A percentile compares a stretch with the other conserved stretches of the same genome.
These are phyloP conservation scores for Zygothrica quintamaculata DNA, from an alignment of 2,888 invertebrate genomes.

Conservation along the genomic window DNA sequence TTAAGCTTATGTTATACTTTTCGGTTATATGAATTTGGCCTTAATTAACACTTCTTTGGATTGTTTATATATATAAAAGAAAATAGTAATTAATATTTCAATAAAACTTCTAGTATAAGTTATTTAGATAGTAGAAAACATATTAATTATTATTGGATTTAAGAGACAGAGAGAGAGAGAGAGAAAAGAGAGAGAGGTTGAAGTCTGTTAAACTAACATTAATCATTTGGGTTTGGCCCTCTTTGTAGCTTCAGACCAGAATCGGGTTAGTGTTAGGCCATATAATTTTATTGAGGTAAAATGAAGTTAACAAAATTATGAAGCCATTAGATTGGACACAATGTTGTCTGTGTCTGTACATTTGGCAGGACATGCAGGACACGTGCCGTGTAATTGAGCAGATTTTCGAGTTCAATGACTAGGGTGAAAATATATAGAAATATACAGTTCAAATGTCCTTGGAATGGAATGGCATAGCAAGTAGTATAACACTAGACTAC, in stretches of 20 bases:
- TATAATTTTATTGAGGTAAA: slow-evolving; percentile 45
- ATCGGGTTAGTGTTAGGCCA: slow-evolving; percentile 33
- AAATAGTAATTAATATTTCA: too few relatives aligned
- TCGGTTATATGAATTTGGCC: too few relatives aligned
- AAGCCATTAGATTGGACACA: slow-evolving; percentile 55
- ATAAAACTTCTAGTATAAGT: too few relatives aligned
- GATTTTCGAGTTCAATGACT: slow-evolving; percentile 34
- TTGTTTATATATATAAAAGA: too few relatives aligned
- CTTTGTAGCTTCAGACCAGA: too few relatives aligned
- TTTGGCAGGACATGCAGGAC: slow-evolving; percentile 43
- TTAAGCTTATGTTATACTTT: too few relatives aligned
- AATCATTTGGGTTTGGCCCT: slow-evolving; percentile 24
- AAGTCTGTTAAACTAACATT: slow-evolving; percentile 2
- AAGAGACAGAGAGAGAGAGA: too few relatives aligned
- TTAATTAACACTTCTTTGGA: too few relatives aligned
- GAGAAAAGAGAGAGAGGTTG: too few relatives aligned
- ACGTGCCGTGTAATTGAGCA: slow-evolving; percentile 55
- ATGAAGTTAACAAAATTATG: slow-evolving; percentile 56
- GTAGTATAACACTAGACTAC: slow-evolving; percentile 15
- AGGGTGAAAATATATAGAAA: slow-evolving; percentile 2
- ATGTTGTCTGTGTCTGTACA: slow-evolving; percentile 35
- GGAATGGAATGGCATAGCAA: slow-evolving; percentile 29
- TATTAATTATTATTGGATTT: too few relatives aligned
- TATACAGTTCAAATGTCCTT: slow-evolving; percentile 38
- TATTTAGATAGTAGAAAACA: too few relatives aligned